phyloP scores from a whole-genome alignment of 2,797 vertebrate genomes.

The Kryptopterus vitreolus region DNA sequence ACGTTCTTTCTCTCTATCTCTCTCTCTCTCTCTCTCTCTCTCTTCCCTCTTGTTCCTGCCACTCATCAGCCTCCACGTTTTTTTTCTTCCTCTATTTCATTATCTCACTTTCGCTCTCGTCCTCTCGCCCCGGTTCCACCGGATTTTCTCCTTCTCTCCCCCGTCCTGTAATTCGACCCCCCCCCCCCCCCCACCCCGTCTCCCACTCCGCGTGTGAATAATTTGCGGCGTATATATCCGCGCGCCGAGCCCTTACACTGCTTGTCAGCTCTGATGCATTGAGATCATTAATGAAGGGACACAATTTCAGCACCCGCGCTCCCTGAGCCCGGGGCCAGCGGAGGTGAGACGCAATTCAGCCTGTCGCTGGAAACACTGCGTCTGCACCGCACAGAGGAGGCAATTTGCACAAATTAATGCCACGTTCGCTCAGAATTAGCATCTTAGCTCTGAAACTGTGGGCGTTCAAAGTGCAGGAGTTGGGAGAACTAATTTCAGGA shows the following conservation, averaged over 20 bases:
- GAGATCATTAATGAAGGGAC: constrained; percentile 53
- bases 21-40: not conserved
- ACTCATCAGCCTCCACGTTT: not conserved
- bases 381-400: constrained; percentile 52
- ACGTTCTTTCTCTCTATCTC: not conserved
- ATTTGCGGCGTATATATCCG: constrained; percentile 24
- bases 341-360: constrained; percentile 52
- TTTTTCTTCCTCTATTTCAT: not conserved
- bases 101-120: not conserved
- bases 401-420: constrained; percentile 58
- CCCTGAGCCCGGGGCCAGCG: constrained; percentile 50
- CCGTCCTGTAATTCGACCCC: not conserved
- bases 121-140: not conserved
- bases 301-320: constrained; percentile 59
- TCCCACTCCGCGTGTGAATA: not conserved
- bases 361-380: constrained; percentile 51
- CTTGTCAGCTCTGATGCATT: constrained; percentile 53
- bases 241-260: constrained; percentile 34
- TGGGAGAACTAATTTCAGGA: constrained; percentile 5
- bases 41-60: not conserved
- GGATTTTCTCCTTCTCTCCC: not conserved
- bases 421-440: constrained; percentile 64
- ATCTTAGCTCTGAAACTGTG: constrained; percentile 45
- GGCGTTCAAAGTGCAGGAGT: constrained; percentile 4
- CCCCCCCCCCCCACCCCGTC: not conserved